phyloP scores from a whole-genome alignment of 2,113 vertebrate species.

The Anarrhichthys ocellatus region DNA sequence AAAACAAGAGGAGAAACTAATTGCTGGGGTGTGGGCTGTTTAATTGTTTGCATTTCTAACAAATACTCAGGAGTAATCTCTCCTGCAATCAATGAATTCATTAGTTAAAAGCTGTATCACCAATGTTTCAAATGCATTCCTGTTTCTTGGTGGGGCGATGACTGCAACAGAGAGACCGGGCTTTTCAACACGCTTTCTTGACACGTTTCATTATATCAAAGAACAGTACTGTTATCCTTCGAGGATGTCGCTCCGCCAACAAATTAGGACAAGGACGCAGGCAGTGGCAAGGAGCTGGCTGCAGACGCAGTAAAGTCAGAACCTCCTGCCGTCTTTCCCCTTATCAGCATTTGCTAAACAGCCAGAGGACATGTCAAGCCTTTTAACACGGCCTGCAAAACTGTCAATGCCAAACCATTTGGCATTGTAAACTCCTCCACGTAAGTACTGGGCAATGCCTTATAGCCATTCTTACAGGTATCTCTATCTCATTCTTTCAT shows the following conservation, averaged over 20 bases:
- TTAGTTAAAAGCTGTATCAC: conserved; percentile 16
- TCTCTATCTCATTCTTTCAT: conserved; percentile 9
- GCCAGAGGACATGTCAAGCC: conserved; percentile 41
- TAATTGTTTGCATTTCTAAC: conserved; percentile 29
- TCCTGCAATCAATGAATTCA: conserved; percentile 19
- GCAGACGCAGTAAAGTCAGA: conserved; percentile 1
- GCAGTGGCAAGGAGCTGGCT: neutral
- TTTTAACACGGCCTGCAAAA: conserved; percentile 51
- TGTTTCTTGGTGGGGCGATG: neutral
- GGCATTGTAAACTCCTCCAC: conserved; percentile 55
- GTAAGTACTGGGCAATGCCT: conserved; percentile 49
- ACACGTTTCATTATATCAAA: neutral
- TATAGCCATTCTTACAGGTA: conserved; percentile 38
- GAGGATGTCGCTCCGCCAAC: neutral
- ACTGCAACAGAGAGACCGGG: neutral
- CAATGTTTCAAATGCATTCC: neutral
- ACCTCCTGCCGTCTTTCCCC: conserved; percentile 23
- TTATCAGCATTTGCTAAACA: conserved; percentile 46
- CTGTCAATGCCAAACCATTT: conserved; percentile 52
- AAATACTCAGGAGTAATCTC: conserved; percentile 28
- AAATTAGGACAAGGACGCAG: neutral
- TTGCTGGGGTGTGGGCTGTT: neutral
- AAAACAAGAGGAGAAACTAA: neutral
- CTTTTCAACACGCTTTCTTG: neutral
- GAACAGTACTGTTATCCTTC: neutral